Base-by-base conservation (phyloP, 2,797 vertebrate genomes). In the Diplodus puntazzo region DNA sequence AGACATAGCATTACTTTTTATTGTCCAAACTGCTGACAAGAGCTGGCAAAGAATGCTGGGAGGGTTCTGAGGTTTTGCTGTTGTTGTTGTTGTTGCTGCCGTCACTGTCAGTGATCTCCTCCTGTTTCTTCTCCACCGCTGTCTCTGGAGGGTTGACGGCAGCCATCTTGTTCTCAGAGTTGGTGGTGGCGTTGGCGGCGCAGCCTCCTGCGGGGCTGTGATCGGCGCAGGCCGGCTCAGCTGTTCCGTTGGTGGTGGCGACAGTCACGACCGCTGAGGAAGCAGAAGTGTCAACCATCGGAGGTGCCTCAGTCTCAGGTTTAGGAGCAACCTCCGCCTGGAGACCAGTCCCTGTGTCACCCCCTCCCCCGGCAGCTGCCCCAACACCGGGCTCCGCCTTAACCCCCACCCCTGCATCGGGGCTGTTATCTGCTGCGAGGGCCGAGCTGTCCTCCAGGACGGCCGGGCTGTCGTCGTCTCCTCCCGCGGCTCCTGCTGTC, bases 11-110 rank as follows among this genome's bases (percentile, higher is more conserved):
- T 96, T 97, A 99, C 96, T 99, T 97, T 94, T 96, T 97, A 95
- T 96, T 95, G 94, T 97, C 97, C 86, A 95, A 95, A 92, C 94
- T 97, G 95, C 94, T 97, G 96, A 97, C 96, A 87, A 97, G 96
- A 80, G 95, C 94, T 96, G 95, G 97, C 95, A 96, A 96, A 95
- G 88, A 93, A 94, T 95, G 95, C 94, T 92, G 97, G 95, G 90
- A 96, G 95, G 95, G 96, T 92, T 95, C 95, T 94, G 94, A 95
- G 94, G 95, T 95, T 96, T 96, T 95, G 88, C 90, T 92, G 90
- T 94, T 95, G 93, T 96, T 96, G 85, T 85, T 90, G 87, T 85
- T 90, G 90, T 61, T 95, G 95, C 92, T 92, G 92, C 94, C 92
- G 83, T 93, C 94, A 87, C 92, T 94, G 94, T 94, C 93, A 12